Conservation (phyloP, 2,113 vertebrate species). For the Cynopterus brachyotis region DNA sequence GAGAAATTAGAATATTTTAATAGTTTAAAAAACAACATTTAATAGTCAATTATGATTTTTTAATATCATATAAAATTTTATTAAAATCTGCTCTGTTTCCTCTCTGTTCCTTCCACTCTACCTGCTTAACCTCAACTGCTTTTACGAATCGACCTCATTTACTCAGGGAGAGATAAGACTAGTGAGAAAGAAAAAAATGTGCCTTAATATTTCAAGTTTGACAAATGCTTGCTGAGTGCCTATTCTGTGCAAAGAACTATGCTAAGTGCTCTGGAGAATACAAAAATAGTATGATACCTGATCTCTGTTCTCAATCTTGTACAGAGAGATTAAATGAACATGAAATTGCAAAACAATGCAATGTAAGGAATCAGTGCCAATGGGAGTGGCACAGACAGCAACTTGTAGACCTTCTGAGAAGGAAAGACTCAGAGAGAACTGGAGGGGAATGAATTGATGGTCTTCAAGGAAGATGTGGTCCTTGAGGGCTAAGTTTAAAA, state of each 20-base stretch:
- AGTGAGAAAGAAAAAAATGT: conserved; percentile 29
- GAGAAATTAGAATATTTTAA: not conserved
- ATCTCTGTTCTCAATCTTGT: conserved; percentile 5
- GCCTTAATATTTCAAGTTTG: conserved; percentile 48
- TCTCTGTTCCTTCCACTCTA: conserved; percentile 61
- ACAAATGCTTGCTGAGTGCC: not conserved
- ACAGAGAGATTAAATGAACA: not conserved
- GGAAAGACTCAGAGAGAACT: not conserved
- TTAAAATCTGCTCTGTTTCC: conserved; percentile 44
- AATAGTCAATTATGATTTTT: not conserved
- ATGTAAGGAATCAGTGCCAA: not conserved
- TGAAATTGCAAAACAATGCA: not conserved
- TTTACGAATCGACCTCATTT: conserved; percentile 33
- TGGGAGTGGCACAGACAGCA: not conserved
- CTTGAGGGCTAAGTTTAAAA: not conserved
- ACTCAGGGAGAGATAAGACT: conserved; percentile 60
- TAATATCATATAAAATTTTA: not conserved
- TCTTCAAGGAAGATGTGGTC: not conserved
- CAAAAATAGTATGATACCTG: not conserved
- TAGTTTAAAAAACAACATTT: conserved; percentile 16
- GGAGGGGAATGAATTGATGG: not conserved
- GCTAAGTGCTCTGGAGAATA: not conserved
- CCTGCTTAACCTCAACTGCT: conserved; percentile 42
- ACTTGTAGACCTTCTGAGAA: not conserved
- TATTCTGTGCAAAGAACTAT: conserved; percentile 6